Evolutionary conservation across 2,888 invertebrate species (phyloP).

Genomic region (Hirudinaria manillensis): DNA sequence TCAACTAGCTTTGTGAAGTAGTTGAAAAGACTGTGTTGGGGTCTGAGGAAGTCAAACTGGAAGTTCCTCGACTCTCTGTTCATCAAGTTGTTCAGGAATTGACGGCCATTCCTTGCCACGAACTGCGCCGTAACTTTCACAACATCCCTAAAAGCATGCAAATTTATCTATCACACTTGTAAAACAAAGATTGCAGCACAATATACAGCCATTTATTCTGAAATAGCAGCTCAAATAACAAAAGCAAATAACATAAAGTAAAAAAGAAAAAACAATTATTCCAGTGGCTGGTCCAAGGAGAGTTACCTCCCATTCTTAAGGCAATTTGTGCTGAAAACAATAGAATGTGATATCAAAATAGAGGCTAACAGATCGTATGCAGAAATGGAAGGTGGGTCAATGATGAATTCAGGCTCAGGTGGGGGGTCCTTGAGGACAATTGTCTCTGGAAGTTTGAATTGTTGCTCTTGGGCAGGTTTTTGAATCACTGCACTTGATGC

Average conservation of each 20-base stretch:
- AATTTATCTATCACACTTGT: background rate
- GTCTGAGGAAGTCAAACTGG: conserved; percentile 95
- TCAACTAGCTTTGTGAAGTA: conserved; percentile 96
- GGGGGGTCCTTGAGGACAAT: conserved; percentile 54
- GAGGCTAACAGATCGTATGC: conserved; percentile 78
- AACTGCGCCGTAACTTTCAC: conserved; percentile 97
- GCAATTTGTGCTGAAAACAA: background rate
- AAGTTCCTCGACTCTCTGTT: conserved; percentile 94
- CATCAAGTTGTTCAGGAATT: conserved; percentile 95
- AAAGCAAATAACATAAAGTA: background rate
- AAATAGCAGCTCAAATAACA: background rate
- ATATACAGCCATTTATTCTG: background rate
- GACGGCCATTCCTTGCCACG: conserved; percentile 93
- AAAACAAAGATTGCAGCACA: background rate
- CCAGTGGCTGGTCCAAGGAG: too few species aligned
- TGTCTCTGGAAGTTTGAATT: conserved; percentile 43
- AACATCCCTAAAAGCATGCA: conserved; percentile 70
- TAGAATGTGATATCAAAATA: background rate
- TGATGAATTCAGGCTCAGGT: conserved; percentile 58
- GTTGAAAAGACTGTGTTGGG: conserved; percentile 94
- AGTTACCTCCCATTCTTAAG: background rate
- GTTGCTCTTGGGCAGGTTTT: conserved; percentile 25
- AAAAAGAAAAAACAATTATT: too few species aligned
- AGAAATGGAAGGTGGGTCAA: conserved; percentile 96
- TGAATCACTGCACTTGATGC: conserved; percentile 26